Conservation (phyloP, 2,797 vertebrate species). For the Carduelis carduelis region DNA sequence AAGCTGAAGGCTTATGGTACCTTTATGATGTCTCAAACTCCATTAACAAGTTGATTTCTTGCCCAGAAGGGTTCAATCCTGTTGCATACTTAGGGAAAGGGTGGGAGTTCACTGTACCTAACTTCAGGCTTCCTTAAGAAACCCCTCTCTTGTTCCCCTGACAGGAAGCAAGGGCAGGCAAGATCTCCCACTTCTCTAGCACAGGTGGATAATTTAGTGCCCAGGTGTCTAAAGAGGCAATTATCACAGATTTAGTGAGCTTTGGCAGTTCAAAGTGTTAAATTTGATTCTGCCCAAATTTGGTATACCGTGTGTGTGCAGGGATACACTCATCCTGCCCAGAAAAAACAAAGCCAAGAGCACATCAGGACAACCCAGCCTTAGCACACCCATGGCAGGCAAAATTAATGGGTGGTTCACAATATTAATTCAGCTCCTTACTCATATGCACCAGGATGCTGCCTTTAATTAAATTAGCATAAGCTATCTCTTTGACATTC, state of each 20-base stretch:
- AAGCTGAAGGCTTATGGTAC: neutral
- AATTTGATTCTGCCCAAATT: neutral
- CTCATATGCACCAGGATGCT: neutral
- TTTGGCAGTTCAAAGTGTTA: neutral
- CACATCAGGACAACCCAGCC: neutral
- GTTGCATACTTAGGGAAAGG: neutral
- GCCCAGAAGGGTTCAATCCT: neutral
- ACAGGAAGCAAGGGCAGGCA: neutral
- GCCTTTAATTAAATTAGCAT: slow-evolving; percentile 65
- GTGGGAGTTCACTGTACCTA: neutral
- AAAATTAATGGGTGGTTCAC: slow-evolving; percentile 11
- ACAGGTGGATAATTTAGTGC: neutral
- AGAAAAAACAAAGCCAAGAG: neutral
- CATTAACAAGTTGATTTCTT: neutral
- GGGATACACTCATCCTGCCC: neutral
- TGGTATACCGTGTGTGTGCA: neutral
- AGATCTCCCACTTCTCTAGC: neutral
- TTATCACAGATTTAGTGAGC: neutral
- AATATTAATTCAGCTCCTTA: slow-evolving; percentile 22
- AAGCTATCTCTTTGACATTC: slow-evolving; percentile 27
- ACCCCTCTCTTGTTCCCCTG: neutral
- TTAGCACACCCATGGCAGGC: neutral
- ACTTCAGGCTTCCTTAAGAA: neutral
- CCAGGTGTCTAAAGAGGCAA: neutral
- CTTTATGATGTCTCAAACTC: neutral